Percentiles rank a stretch among this genome's conserved stretches.
phyloP scores from a whole-genome alignment of 2,797 vertebrate genomes.

The Okamejei kenojei region DNA sequence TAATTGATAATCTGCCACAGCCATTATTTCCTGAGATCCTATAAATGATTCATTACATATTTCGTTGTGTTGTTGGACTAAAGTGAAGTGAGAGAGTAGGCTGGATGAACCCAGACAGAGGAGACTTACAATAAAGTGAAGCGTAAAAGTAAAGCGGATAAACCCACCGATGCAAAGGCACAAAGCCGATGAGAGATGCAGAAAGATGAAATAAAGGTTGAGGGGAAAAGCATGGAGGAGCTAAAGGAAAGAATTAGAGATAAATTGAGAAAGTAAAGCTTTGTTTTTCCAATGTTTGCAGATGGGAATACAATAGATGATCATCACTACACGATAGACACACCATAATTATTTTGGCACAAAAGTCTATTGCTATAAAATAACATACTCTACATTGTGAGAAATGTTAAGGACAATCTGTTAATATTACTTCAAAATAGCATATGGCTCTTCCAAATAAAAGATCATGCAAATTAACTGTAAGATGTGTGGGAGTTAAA shows the following conservation, averaged over 20 bases:
- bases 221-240: not conserved
- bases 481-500: not conserved
- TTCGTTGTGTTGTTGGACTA: not conserved
- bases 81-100: too few relatives aligned
- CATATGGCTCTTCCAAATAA: not conserved
- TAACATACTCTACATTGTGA: not conserved
- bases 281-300: not conserved
- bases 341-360: not conserved
- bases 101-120: not conserved
- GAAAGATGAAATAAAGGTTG: not conserved
- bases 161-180: not conserved
- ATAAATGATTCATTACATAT: not conserved
- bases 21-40: not conserved
- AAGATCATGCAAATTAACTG: slow-evolving; percentile 18
- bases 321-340: not conserved
- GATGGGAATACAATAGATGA: not conserved
- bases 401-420: not conserved
- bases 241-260: not conserved
- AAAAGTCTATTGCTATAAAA: slow-evolving; percentile 5
- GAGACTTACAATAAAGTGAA: not conserved
- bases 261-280: not conserved
- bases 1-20: not conserved
- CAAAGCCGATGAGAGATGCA: not conserved
- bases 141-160: not conserved
- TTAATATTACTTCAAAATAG: not conserved